Conservation (phyloP, 2,888 invertebrate genomes). For the Isoperla grammatica region DNA sequence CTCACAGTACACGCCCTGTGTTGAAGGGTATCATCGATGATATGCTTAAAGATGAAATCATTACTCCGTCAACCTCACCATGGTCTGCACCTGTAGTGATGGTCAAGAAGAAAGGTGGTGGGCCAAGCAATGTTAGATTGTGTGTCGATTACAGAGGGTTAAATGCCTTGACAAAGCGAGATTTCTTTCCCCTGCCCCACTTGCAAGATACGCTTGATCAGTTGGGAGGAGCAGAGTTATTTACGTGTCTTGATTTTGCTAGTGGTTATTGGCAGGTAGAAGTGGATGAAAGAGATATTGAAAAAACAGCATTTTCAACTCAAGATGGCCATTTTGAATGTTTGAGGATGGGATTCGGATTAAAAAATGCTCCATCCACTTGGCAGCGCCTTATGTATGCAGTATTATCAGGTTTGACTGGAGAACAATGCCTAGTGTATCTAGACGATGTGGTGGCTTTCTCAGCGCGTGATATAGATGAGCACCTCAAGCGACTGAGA, state of each 20-base stretch:
- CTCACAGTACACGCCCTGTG: background rate
- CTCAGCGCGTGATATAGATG: conserved; percentile 10
- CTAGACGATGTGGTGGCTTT: background rate
- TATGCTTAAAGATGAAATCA: background rate
- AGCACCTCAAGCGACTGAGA: conserved; percentile 27
- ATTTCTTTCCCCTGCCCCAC: conserved; percentile 22
- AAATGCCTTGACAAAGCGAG: conserved; percentile 25
- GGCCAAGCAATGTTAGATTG: background rate
- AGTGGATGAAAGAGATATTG: conserved; percentile 17
- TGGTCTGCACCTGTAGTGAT: background rate
- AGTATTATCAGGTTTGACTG: background rate
- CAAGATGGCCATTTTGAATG: conserved; percentile 27
- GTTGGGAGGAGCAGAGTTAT: conserved; percentile 26
- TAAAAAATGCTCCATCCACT: background rate
- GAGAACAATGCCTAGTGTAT: background rate
- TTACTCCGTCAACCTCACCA: background rate
- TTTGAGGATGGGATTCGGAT: conserved; percentile 19
- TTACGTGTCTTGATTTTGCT: conserved; percentile 27
- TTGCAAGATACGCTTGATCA: conserved; percentile 29
- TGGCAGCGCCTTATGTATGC: conserved; percentile 15
- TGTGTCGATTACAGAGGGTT: conserved; percentile 20
- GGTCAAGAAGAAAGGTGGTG: background rate
- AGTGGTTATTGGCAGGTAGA: conserved; percentile 30
- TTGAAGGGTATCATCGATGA: background rate
- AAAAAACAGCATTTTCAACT: conserved; percentile 30